Base-by-base conservation (phyloP, 1,140 invertebrate genomes). In the Drosophila tani region DNA sequence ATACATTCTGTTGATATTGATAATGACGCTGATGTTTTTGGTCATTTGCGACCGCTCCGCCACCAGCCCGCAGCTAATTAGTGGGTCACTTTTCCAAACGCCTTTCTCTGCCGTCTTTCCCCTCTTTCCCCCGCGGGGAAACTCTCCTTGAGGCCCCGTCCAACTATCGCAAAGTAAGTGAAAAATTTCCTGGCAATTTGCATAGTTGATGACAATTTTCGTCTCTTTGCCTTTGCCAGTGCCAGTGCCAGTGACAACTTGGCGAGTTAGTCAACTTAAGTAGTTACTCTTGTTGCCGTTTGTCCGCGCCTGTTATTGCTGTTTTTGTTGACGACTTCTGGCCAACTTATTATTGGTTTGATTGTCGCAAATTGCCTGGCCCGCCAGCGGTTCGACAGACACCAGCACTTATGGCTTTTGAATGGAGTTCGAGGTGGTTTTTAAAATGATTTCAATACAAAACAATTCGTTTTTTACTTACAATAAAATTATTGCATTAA, bases 141-240 rank as follows among this genome's bases (percentile, higher is more conserved):
- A 29, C 27, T 12, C 15, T 15, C n/a, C 47, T 40, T 56, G 2
- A 56, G 53, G n/a, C 29, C 35, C 35, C 46, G 12, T 19, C 11
- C 56, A 63, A 63, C 60, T 76, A 67, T 67, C 64, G 62, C 29
- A 46, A 53, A 78, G 57, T 66, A 66, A 73, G 76, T 88, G 81
- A 79, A 82, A 86, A 87, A 91, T 83, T 79, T 91, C 66, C 69
- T 80, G 67, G 65, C 79, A 82, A 91, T 91, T 91, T 91, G 73
- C 84, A 91, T 91, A 75, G 70, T 69, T 91, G 67, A 91, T 91
- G 86, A 80, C 73, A 71, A 74, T 73, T 85, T 85, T 64, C 55
- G 55, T 71, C 66, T 63, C 73, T 43, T 4, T 32, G 57, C 47
- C 38, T 2, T n/a, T 55, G 51, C 53, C 35, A 53, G 21, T 29